Conservation (phyloP, 2,888 invertebrate species). For the Diadegma fenestrale region DNA sequence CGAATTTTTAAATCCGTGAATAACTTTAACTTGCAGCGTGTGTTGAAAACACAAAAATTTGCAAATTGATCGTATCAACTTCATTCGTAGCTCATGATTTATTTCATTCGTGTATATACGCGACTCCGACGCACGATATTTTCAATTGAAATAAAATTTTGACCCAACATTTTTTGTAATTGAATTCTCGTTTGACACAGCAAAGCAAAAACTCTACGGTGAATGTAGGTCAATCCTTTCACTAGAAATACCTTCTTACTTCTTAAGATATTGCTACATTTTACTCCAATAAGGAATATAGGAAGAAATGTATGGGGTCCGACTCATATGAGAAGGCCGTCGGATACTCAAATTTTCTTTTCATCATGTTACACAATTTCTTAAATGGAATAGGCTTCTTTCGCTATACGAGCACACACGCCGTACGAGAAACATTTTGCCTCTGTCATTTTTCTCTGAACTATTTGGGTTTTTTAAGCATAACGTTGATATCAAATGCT, state of each 20-base stretch:
- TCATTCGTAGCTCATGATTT: slow-evolving; percentile 13
- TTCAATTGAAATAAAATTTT: slow-evolving; percentile 2
- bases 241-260: slow-evolving; percentile 30
- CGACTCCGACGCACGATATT: background rate
- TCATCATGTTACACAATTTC: slow-evolving; percentile 37
- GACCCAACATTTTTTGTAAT: slow-evolving; percentile 32
- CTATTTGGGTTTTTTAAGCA: background rate
- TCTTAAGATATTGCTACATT: slow-evolving; percentile 31
- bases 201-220: slow-evolving; percentile 8
- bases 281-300: slow-evolving; percentile 29
- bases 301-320: slow-evolving; percentile 22
- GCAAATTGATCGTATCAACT: slow-evolving; percentile 14
- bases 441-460: background rate
- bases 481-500: background rate
- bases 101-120: slow-evolving; percentile 10
- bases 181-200: slow-evolving; percentile 26
- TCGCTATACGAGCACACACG: slow-evolving; percentile 20
- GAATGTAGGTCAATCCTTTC: slow-evolving; percentile 57
- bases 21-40: slow-evolving; percentile 12
- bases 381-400: slow-evolving; percentile 14
- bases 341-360: slow-evolving; percentile 37
- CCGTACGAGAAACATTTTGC: background rate
- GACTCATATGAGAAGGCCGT: slow-evolving; percentile 11
- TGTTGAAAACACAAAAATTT: background rate
- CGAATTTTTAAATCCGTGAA: slow-evolving; percentile 19